Conservation (phyloP, 92 coral and sea anemone species). For the Desmophyllum pertusum region DNA sequence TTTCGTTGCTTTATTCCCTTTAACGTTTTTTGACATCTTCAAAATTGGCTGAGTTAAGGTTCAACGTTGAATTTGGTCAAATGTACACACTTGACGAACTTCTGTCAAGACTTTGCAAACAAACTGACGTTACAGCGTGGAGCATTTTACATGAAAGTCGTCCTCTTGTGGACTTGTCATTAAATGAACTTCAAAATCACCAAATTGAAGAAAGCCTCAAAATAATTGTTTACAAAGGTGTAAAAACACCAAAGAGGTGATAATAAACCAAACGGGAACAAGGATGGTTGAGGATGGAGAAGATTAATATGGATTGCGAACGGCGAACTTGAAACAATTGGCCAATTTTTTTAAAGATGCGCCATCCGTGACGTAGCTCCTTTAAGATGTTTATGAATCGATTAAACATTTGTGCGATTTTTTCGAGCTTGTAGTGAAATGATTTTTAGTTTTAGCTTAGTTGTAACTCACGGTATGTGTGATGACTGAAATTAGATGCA, state of each 20-base stretch:
- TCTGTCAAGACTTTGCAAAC: slow-evolving; percentile 14
- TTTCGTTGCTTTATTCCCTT: background rate
- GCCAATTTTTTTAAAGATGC: too few species aligned
- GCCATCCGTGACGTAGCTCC: too few species aligned
- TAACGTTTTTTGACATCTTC: background rate
- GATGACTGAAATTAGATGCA: too few species aligned
- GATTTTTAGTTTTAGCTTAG: background rate
- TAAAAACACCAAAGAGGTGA: too few species aligned
- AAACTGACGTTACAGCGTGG: background rate
- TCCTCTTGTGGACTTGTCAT: background rate
- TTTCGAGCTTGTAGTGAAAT: background rate
- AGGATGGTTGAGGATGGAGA: too few species aligned
- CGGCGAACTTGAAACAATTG: too few species aligned
- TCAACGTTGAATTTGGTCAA: background rate
- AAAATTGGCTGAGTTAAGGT: background rate
- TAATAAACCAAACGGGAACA: too few species aligned
- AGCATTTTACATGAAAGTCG: background rate
- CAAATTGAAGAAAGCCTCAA: too few species aligned
- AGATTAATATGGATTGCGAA: too few species aligned
- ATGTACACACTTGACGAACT: background rate
- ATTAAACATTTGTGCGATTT: background rate
- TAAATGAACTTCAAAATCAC: too few species aligned
- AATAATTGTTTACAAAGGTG: too few species aligned
- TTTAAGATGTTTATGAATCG: background rate
- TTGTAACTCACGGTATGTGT: background rate